Base-by-base conservation (phyloP, 1,140 invertebrate genomes). In the Pseudomyrmex sp. region DNA sequence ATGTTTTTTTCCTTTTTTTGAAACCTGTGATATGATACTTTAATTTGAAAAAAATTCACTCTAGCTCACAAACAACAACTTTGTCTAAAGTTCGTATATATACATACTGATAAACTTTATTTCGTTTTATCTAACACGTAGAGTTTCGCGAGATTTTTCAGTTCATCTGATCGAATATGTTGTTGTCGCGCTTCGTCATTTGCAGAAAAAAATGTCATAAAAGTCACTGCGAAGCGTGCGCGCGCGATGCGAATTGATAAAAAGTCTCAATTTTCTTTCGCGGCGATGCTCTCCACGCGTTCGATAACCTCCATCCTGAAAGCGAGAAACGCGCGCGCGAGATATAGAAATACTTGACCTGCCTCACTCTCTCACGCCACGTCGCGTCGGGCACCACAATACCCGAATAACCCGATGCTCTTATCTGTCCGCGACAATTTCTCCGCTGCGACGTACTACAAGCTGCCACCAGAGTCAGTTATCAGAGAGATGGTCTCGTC, bases 281-380 rank as follows among this genome's bases (percentile, higher is more conserved):
- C 74, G 59, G 23, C 5, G 13, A 8, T 4, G 46, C 26, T 23
- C 54, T 58, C 54, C 56, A 2, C 44, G 13, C 63, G 77, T 86
- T 75, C 52, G 68, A 86, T 65, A 83, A 76, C 63, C 48, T 35
- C 59, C 52, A 23, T 82, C 73, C 68, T 69, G 35, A 65, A 86
- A 84, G 77, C 46, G 52, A 80, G 85, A 87, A 85, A 66, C 82
- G 70, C 69, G 20, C 56, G 70, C 59, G 44, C 61, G 82, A 79
- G 18, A 88, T 87, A 88, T 83, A 88, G 77, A 72, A 88, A 70
- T 44, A 26, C 83, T 85, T 88, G 87, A 88, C 87, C 87, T 88
- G 77, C 87, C 87, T 83, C 70, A 88, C 86, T 52, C 86, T 50
- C 86, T 74, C 59, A 66, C 65, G 66, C 83, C 23, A 68, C 72